A percentile compares a stretch with the other conserved stretches of the same genome.
phyloP scores from a whole-genome alignment of 1,140 invertebrate genomes.

The Heliconius hewitsoni region DNA sequence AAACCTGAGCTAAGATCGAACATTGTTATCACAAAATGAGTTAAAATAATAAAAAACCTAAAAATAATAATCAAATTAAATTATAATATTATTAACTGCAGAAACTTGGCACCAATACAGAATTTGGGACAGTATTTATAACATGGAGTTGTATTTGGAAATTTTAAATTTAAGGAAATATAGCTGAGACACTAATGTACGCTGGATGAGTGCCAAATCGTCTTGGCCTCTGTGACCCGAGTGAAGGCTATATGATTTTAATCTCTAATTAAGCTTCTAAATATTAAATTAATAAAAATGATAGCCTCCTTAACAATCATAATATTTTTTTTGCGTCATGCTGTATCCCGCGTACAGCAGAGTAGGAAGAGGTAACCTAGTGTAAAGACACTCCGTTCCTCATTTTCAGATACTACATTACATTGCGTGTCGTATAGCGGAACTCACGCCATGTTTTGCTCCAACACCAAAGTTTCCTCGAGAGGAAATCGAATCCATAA shows the following conservation, averaged over 20 bases:
- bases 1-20: no score
- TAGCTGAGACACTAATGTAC: slow-evolving; percentile 53
- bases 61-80: background rate
- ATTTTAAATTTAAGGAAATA: slow-evolving; percentile 59
- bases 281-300: background rate
- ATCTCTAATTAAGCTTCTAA: slow-evolving; percentile 14
- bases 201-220: slow-evolving; percentile 50
- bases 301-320: background rate
- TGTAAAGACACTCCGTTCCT: no score
- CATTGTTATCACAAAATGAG: no score
- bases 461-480: background rate
- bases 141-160: slow-evolving; percentile 42
- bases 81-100: slow-evolving; percentile 23
- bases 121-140: slow-evolving; percentile 41
- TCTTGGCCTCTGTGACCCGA: slow-evolving; percentile 16
- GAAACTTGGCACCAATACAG: slow-evolving; percentile 44
- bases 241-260: background rate
- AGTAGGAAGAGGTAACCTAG: no score
- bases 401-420: no score
- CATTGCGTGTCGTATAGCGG: no score
- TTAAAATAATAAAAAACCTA: background rate
- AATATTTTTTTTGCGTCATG: no score
- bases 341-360: no score
- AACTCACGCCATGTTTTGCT: no score
- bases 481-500: no score